Evolutionary conservation across 30 jellyfish, hydroid and myxozoan genomes (phyloP).

Genomic region (Hydractinia echinata): DNA sequence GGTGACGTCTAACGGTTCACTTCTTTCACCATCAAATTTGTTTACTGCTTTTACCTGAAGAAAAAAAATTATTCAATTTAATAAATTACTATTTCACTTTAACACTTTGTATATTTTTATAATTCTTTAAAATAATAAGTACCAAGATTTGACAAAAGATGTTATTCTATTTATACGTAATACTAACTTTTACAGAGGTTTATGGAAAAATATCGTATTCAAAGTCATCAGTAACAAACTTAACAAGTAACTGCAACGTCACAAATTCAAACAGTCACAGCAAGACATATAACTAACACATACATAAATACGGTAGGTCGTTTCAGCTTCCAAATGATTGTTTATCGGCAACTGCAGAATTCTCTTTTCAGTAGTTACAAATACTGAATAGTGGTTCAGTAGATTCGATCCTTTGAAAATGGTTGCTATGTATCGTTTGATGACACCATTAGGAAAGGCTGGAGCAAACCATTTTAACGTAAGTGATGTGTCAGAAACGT

Average conservation of each 20-base stretch:
- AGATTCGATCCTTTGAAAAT: neutral
- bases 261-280: neutral
- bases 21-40: neutral
- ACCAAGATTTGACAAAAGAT: too few relatives aligned
- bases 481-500: slow-evolving; percentile 9
- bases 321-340: slow-evolving; percentile 24
- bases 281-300: neutral
- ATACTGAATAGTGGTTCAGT: neutral
- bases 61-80: neutral
- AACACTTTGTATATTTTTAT: too few relatives aligned
- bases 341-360: neutral
- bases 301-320: neutral
- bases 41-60: slow-evolving; percentile 16
- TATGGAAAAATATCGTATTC: too few relatives aligned
- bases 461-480: slow-evolving; percentile 32
- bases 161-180: too few relatives aligned
- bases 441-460: slow-evolving; percentile 20
- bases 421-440: neutral
- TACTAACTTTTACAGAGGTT: too few relatives aligned
- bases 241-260: neutral
- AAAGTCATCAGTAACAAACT: neutral
- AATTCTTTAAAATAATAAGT: too few relatives aligned
- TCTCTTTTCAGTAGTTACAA: neutral
- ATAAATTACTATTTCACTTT: too few relatives aligned
- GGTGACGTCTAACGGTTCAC: slow-evolving; percentile 12